A percentile compares a stretch with the other conserved stretches of the same genome.
phyloP scores from a whole-genome alignment of 1,140 invertebrate species.

The Antheraea pernyi region DNA sequence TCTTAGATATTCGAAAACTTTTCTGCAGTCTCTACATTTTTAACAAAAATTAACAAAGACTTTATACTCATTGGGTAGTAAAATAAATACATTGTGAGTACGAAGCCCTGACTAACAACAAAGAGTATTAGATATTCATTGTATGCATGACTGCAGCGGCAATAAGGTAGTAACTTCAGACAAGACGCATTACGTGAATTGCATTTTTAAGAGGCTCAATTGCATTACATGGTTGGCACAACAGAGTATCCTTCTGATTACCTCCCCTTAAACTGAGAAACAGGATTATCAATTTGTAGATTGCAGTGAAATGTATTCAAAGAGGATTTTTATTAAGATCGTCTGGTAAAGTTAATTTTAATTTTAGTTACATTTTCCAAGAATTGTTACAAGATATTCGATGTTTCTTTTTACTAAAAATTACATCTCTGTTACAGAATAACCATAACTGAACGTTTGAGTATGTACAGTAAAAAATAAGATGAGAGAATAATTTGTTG shows the following conservation, averaged over 20 bases:
- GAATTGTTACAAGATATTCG: too few species aligned
- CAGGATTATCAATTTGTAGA: neutral
- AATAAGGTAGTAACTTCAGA: slow-evolving; percentile 57
- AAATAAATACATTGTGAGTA: slow-evolving; percentile 23
- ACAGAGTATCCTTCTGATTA: neutral
- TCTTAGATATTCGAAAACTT: too few species aligned
- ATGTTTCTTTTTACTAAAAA: too few species aligned
- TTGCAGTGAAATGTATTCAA: neutral
- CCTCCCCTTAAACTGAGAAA: neutral
- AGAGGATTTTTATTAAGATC: too few species aligned
- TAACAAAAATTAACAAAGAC: too few species aligned
- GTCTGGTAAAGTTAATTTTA: too few species aligned
- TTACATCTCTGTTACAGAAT: too few species aligned
- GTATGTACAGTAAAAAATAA: too few species aligned
- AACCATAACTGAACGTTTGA: too few species aligned
- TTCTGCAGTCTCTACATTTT: too few species aligned
- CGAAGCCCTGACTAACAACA: slow-evolving; percentile 41
- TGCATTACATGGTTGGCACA: slow-evolving; percentile 33
- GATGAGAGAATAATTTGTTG: too few species aligned
- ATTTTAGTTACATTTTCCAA: too few species aligned
- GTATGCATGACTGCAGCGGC: slow-evolving; percentile 45
- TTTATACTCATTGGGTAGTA: neutral
- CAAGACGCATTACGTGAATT: slow-evolving; percentile 57
- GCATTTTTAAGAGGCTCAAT: slow-evolving; percentile 64
- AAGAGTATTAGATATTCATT: slow-evolving; percentile 58